Evolutionary conservation across 2,113 vertebrate species (phyloP).

Genomic region (Machaerirhynchus nigripectus): DNA sequence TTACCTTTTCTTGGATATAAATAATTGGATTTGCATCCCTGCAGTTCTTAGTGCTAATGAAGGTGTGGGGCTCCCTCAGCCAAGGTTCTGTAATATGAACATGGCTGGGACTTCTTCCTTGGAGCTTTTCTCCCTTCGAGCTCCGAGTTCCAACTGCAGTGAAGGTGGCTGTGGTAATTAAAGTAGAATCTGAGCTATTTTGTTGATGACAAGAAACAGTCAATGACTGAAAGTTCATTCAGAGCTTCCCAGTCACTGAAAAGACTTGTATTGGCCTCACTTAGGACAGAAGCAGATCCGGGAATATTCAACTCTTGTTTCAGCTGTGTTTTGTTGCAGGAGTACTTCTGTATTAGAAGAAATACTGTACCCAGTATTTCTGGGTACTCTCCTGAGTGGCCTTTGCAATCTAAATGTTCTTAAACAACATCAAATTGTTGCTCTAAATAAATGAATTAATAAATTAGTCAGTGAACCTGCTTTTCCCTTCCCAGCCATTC

Average conservation of each 20-base stretch:
- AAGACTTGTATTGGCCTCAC: not conserved
- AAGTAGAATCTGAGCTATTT: not conserved
- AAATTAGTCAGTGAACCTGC: accelerated
- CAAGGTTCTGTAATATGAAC: not conserved
- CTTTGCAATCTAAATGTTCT: not conserved
- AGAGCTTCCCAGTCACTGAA: not conserved
- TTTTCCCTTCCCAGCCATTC: slow-evolving; percentile 73
- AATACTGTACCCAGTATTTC: too few relatives aligned
- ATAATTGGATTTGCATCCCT: not conserved
- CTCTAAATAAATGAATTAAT: not conserved
- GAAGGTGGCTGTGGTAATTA: not conserved
- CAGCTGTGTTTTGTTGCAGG: not conserved
- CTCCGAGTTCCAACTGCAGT: not conserved
- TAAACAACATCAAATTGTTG: not conserved
- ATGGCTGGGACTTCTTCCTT: not conserved
- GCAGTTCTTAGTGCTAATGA: not conserved
- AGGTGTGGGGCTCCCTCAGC: not conserved
- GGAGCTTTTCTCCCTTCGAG: not conserved
- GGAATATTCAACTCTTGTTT: not conserved
- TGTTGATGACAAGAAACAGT: not conserved
- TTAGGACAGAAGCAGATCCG: not conserved
- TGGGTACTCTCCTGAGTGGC: not conserved
- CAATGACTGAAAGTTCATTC: not conserved
- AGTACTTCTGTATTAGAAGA: too few relatives aligned
- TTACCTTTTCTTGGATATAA: not conserved